These are phyloP conservation scores for Hylia prasina DNA, from an alignment of 2,113 vertebrate genomes.

Conservation along the genomic window DNA sequence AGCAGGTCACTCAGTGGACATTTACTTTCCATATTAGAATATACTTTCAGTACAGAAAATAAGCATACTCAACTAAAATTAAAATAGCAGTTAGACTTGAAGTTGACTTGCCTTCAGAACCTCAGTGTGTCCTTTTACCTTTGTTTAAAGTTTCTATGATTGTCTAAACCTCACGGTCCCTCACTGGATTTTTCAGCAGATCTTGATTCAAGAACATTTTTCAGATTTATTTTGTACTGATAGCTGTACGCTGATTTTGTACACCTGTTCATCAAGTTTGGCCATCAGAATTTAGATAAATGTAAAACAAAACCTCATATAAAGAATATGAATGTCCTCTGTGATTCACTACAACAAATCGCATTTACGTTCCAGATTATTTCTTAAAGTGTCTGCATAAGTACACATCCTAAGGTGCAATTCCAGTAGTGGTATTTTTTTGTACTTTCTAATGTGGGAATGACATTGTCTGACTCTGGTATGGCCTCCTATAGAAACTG, in stretches of 20 bases:
- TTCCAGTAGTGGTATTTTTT: not conserved
- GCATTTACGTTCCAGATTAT: not conserved
- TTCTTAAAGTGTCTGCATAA: not conserved
- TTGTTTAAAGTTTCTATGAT: not conserved
- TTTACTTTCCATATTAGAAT: not conserved
- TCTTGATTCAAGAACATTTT: not conserved
- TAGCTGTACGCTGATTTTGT: accelerated
- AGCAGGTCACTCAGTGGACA: not conserved
- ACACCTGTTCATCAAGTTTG: not conserved
- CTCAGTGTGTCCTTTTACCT: not conserved
- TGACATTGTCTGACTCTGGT: not conserved
- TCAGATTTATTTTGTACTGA: not conserved
- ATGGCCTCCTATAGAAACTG: not conserved
- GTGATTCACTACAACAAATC: not conserved
- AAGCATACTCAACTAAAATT: not conserved
- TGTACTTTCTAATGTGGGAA: not conserved
- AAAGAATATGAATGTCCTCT: not conserved
- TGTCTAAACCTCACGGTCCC: not conserved
- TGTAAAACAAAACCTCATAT: not conserved
- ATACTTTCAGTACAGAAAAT: not conserved
- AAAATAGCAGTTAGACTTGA: not conserved
- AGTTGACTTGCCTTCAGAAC: not conserved
- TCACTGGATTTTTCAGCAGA: not conserved
- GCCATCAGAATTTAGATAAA: not conserved
- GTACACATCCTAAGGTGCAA: not conserved